phyloP scores from a whole-genome alignment of 1,140 invertebrate genomes.

The Carposina sasakii region DNA sequence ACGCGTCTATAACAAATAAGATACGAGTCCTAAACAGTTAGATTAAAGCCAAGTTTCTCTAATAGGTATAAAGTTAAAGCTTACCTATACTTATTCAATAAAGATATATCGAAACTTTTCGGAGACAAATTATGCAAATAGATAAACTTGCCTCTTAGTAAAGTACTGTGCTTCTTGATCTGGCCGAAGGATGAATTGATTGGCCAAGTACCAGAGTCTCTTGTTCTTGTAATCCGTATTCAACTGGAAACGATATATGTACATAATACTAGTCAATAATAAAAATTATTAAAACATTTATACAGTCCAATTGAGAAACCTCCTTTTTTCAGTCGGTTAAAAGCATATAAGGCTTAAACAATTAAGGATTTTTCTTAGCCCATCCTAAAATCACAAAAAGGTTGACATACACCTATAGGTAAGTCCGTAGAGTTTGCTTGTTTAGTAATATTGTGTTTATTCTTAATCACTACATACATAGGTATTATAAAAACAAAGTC shows the following conservation, averaged over 20 bases:
- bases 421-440: no score
- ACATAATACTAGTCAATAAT: constrained; percentile 1
- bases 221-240: constrained; percentile 62
- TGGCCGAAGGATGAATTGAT: constrained; percentile 61
- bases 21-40: background rate
- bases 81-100: background rate
- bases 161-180: constrained; percentile 65
- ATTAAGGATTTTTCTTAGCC: no score
- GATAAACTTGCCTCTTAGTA: constrained; percentile 34
- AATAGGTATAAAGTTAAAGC: background rate
- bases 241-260: constrained; percentile 37
- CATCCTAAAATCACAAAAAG: no score
- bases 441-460: no score
- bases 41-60: background rate
- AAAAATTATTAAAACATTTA: background rate
- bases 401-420: no score
- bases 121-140: no score
- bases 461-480: no score
- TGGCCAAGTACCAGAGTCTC: constrained; percentile 65
- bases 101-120: background rate
- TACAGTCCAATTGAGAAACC: no score
- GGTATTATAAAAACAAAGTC: no score
- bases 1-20: no score
- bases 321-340: no score
- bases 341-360: no score